These are phyloP conservation scores for Actinostola sp. DNA, from an alignment of 92 coral and sea anemone genomes.

Conservation along the genomic window DNA sequence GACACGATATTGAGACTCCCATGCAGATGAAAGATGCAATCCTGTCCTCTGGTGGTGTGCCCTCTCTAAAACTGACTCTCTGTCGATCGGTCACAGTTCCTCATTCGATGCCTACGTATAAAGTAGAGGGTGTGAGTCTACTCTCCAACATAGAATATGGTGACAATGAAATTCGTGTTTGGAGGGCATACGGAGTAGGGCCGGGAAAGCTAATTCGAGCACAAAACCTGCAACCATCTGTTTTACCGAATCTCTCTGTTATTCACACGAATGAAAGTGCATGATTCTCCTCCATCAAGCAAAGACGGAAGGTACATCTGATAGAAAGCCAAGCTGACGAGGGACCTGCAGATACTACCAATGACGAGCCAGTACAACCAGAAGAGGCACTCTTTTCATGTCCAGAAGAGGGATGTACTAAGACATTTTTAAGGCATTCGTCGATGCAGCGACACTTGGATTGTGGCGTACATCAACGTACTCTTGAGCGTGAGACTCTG, in stretches of 20 bases:
- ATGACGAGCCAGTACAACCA: conserved; percentile 32
- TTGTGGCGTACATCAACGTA: conserved; percentile 56
- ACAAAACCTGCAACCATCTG: conserved; percentile 2
- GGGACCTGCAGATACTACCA: no score
- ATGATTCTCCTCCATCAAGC: no score
- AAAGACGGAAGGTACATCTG: not conserved
- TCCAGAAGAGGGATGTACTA: conserved; percentile 68
- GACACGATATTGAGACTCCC: conserved; percentile 62
- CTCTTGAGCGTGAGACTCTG: conserved; percentile 54
- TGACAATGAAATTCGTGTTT: conserved; percentile 26
- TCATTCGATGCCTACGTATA: conserved; percentile 38
- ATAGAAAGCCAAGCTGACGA: conserved; percentile 32
- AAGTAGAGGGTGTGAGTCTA: conserved; percentile 46
- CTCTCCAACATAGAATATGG: conserved; percentile 24
- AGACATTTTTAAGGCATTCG: conserved; percentile 61
- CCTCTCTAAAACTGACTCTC: conserved; percentile 47
- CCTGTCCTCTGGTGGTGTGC: conserved; percentile 53
- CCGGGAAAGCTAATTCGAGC: not conserved
- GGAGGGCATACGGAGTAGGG: conserved; percentile 36
- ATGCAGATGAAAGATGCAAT: conserved; percentile 61
- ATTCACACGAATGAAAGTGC: no score
- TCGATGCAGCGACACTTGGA: conserved; percentile 61
- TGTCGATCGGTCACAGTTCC: conserved; percentile 31
- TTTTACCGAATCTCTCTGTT: conserved; percentile 6
- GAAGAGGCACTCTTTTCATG: conserved; percentile 52